These are phyloP conservation scores for Cassiopea xamachana DNA, from an alignment of 30 jellyfish, hydroid and myxozoan genomes.

Conservation along the genomic window DNA sequence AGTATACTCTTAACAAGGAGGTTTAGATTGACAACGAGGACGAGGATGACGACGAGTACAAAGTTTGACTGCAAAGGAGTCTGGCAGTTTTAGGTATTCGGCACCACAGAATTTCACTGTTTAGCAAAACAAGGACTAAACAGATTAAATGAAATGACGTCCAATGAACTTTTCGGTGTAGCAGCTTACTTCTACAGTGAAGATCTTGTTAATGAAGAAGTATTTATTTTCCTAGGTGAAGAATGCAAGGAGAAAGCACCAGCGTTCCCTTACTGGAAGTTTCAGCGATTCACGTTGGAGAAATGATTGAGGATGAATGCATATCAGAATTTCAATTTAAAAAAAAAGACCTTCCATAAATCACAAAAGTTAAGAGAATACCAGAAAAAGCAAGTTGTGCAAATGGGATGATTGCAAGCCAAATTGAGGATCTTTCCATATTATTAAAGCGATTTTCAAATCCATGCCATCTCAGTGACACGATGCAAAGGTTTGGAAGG, in stretches of 20 bases:
- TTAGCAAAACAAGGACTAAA: too few species aligned
- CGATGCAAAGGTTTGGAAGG: slow-evolving; percentile 65
- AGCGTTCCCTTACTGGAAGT: slow-evolving; percentile 45
- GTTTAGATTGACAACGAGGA: too few species aligned
- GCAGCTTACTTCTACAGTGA: slow-evolving; percentile 10
- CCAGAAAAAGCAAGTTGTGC: slow-evolving; percentile 47
- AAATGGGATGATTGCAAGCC: slow-evolving; percentile 25
- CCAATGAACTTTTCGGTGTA: slow-evolving; percentile 18
- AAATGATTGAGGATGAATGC: slow-evolving; percentile 41
- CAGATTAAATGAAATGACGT: background rate
- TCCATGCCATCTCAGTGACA: slow-evolving; percentile 49
- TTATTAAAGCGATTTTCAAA: slow-evolving; percentile 43
- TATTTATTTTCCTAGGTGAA: background rate
- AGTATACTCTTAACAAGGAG: too few species aligned
- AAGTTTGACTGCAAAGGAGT: too few species aligned
- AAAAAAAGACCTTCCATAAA: slow-evolving; percentile 16
- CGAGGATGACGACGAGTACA: too few species aligned
- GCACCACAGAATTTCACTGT: too few species aligned
- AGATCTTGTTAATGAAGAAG: slow-evolving; percentile 28
- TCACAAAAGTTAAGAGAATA: slow-evolving; percentile 13
- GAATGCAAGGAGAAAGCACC: slow-evolving; percentile 23
- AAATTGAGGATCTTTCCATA: slow-evolving; percentile 56
- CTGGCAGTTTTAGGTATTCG: too few species aligned
- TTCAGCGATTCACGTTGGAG: slow-evolving; percentile 23
- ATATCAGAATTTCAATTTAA: slow-evolving; percentile 34